These are phyloP conservation scores for Meiosimyza decipiens DNA, from an alignment of 2,888 invertebrate genomes.

Conservation along the genomic window DNA sequence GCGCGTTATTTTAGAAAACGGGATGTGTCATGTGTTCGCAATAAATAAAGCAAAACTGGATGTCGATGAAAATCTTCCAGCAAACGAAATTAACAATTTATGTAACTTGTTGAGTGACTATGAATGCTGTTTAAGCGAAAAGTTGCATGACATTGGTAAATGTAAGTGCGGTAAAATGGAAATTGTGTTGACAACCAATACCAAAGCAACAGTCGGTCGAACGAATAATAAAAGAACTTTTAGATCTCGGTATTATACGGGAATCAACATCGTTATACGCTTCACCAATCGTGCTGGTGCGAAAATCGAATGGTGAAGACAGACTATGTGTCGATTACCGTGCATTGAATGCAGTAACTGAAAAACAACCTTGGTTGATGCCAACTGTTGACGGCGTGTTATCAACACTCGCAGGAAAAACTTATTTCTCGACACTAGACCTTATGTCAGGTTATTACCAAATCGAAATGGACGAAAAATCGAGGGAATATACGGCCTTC, in stretches of 20 bases:
- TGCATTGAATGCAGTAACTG: no score
- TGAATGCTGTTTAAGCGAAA: slow-evolving; percentile 33
- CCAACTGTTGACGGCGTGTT: slow-evolving; percentile 38
- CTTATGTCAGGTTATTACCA: no score
- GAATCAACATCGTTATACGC: slow-evolving; percentile 24
- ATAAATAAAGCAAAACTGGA: not conserved
- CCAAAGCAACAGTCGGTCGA: slow-evolving; percentile 33
- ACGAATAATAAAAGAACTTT: slow-evolving; percentile 13
- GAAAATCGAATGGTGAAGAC: slow-evolving; percentile 59
- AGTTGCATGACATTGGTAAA: slow-evolving; percentile 35
- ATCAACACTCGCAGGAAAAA: no score
- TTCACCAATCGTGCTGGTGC: slow-evolving; percentile 24
- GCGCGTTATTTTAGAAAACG: slow-evolving; percentile 36
- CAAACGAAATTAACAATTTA: slow-evolving; percentile 9
- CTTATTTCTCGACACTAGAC: no score
- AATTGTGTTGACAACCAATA: slow-evolving; percentile 32
- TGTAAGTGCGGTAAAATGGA: slow-evolving; percentile 36
- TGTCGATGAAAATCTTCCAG: slow-evolving; percentile 2
- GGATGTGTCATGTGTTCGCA: slow-evolving; percentile 25
- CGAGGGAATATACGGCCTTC: no score
- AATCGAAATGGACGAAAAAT: no score
- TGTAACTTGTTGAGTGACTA: slow-evolving; percentile 27
- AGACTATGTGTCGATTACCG: slow-evolving; percentile 37
- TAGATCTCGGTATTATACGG: no score
- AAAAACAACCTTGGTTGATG: slow-evolving; percentile 37